These are phyloP conservation scores for Carettochelys insculpta DNA, from an alignment of 2,113 vertebrate genomes.

Conservation along the genomic window DNA sequence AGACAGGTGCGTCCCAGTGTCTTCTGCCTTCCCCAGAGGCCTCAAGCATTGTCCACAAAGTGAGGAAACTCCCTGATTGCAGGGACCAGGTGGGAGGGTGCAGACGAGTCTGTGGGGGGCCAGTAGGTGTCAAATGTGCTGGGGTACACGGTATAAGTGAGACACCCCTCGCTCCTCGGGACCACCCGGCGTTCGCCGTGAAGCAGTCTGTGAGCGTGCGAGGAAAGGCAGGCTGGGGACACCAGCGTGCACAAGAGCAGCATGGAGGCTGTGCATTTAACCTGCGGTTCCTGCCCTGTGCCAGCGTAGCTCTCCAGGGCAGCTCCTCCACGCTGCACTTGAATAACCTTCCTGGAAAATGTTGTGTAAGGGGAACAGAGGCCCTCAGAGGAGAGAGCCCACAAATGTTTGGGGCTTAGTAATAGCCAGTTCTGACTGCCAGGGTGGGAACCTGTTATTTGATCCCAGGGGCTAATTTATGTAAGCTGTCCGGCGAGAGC, in stretches of 20 bases:
- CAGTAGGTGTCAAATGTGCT: no score
- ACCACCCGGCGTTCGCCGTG: background rate
- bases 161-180: background rate
- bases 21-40: background rate
- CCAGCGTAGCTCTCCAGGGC: background rate
- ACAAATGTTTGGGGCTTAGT: background rate
- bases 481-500: background rate
- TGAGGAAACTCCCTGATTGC: background rate
- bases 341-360: background rate
- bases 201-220: background rate
- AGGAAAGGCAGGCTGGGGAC: background rate
- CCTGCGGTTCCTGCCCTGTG: background rate
- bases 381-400: background rate
- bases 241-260: background rate
- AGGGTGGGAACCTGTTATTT: background rate
- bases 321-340: background rate
- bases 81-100: background rate
- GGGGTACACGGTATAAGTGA: background rate
- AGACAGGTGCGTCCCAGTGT: background rate
- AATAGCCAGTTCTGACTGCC: background rate
- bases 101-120: background rate
- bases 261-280: background rate
- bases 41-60: background rate
- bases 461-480: background rate
- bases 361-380: accelerated